Percentiles rank a stretch among this genome's conserved stretches.
Conservation (phyloP, 2,113 vertebrate genomes). For the Cyanoliseus patagonus region DNA sequence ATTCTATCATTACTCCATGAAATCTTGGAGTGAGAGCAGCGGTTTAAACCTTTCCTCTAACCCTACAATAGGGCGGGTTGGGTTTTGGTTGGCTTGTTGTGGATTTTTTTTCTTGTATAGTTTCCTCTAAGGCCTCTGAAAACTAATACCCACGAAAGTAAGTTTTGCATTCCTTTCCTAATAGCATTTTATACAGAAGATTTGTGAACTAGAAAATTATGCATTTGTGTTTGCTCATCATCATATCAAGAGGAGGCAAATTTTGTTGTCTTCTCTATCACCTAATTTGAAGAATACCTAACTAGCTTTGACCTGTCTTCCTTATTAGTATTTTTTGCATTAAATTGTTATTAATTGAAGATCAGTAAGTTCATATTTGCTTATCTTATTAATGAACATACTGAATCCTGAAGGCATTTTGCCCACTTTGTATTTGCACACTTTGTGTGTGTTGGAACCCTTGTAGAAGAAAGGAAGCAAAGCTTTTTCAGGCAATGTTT, state of each 20-base stretch:
- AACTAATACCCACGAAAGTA: background rate
- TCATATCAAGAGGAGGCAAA: background rate
- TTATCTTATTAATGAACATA: background rate
- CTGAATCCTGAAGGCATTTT: background rate
- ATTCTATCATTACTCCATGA: background rate
- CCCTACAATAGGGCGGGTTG: background rate
- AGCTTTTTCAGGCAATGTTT: background rate
- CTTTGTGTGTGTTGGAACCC: background rate
- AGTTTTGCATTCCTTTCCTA: background rate
- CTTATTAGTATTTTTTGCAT: background rate
- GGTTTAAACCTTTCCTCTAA: background rate
- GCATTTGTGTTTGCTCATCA: background rate
- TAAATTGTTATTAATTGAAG: background rate
- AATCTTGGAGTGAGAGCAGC: background rate
- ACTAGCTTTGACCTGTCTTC: background rate
- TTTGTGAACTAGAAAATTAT: slow-evolving; percentile 4
- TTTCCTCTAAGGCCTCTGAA: background rate
- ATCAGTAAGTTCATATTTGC: background rate
- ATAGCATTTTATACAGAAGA: background rate
- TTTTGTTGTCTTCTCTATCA: background rate
- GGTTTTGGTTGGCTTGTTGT: background rate
- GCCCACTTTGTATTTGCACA: background rate
- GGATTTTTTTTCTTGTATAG: background rate
- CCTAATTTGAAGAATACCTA: background rate
- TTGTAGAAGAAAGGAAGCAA: background rate